Conservation (phyloP, 92 coral and sea anemone genomes). For the Actinostola sp. region DNA sequence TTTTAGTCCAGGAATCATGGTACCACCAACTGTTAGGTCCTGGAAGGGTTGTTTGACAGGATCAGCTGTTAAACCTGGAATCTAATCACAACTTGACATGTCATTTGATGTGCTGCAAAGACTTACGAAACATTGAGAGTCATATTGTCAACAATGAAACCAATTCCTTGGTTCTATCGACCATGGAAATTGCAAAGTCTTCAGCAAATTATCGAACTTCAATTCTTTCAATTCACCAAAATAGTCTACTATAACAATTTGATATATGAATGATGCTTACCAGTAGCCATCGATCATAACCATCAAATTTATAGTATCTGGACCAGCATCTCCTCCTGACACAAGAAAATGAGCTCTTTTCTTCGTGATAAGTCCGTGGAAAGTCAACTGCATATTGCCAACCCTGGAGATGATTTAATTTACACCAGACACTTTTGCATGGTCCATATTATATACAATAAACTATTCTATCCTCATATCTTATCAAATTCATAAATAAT, state of each 20-base stretch:
- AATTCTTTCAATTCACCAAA: neutral
- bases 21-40: constrained; percentile 92
- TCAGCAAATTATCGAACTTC: no score
- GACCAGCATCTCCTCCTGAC: constrained; percentile 93
- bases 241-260: neutral
- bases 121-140: no score
- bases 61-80: constrained; percentile 73
- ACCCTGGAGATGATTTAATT: constrained; percentile 60
- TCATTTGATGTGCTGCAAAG: no score
- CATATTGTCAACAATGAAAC: no score
- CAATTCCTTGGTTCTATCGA: no score
- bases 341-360: constrained; percentile 61
- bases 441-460: neutral
- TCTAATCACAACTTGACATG: constrained; percentile 33
- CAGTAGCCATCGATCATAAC: constrained; percentile 89
- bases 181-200: no score
- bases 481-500: no score
- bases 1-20: constrained; percentile 81
- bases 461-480: neutral
- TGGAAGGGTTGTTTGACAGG: constrained; percentile 88
- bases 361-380: constrained; percentile 78
- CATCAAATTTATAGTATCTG: constrained; percentile 90
- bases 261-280: constrained; percentile 26
- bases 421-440: no score
- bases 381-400: constrained; percentile 99